Conservation (phyloP, 2,113 vertebrate genomes). For the Callipepla californica region DNA sequence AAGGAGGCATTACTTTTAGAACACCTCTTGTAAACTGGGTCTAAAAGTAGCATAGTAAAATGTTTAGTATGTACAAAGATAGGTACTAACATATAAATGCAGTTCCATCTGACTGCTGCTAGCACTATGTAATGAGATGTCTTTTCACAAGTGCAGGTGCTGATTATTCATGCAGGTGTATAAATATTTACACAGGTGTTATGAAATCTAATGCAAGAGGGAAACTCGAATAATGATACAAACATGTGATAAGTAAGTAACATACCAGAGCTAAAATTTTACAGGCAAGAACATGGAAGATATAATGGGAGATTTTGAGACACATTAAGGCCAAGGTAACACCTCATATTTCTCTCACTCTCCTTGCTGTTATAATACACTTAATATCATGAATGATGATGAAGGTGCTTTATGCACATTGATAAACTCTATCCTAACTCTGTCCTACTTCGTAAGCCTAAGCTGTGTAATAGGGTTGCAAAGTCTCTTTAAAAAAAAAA, state of each 20-base stretch:
- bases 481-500: slow-evolving; percentile 64
- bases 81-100: not conserved
- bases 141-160: not conserved
- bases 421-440: not conserved
- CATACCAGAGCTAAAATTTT: not conserved
- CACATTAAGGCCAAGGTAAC: not conserved
- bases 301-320: slow-evolving; percentile 11
- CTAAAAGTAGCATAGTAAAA: not conserved
- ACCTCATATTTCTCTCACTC: slow-evolving; percentile 34
- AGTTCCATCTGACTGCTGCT: not conserved
- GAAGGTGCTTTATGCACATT: slow-evolving; percentile 7
- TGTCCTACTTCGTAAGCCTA: not conserved
- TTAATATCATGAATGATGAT: slow-evolving; percentile 31
- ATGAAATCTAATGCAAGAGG: not conserved
- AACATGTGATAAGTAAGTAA: not conserved
- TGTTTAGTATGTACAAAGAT: not conserved
- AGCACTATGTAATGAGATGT: not conserved
- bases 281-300: not conserved
- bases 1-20: no score
- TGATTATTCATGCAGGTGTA: not conserved
- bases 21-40: not conserved
- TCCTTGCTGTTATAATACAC: slow-evolving; percentile 41
- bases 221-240: not conserved
- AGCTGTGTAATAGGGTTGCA: no score
- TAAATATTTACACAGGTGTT: not conserved